Percentiles rank a stretch among this genome's conserved stretches.
These are phyloP conservation scores for Drosophila hydei DNA, from an alignment of 1,140 invertebrate genomes.

Conservation along the genomic window DNA sequence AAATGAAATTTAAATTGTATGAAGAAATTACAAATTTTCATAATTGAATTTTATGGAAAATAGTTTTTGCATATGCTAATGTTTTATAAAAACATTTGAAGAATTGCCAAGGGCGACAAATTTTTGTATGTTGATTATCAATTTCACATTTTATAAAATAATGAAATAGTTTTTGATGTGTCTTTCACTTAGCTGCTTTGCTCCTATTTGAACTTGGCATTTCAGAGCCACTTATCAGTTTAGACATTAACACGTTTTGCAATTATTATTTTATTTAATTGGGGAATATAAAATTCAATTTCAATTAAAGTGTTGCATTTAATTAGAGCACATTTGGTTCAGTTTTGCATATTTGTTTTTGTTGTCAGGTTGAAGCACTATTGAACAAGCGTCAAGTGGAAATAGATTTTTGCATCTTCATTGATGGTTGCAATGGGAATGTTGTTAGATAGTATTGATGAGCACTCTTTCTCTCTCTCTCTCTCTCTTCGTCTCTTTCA, in stretches of 20 bases:
- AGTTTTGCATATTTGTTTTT: slow-evolving; percentile 13
- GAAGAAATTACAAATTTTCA: too few species aligned
- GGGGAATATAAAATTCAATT: too few species aligned
- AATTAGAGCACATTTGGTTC: background rate
- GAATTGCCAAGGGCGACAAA: too few species aligned
- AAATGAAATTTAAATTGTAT: too few species aligned
- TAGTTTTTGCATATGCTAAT: too few species aligned
- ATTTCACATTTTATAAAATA: background rate
- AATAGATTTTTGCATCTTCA: slow-evolving; percentile 13
- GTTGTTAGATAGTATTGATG: slow-evolving; percentile 5
- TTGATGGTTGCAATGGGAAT: slow-evolving; percentile 7
- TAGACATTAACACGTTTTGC: slow-evolving; percentile 28
- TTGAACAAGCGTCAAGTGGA: slow-evolving; percentile 2
- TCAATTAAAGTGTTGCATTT: slow-evolving; percentile 1
- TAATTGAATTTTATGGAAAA: too few species aligned
- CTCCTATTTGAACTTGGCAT: background rate
- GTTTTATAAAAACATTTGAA: too few species aligned
- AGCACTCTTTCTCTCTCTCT: slow-evolving; percentile 5
- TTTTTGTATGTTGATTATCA: too few species aligned
- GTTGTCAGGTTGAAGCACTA: background rate
- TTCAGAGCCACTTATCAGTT: slow-evolving; percentile 21
- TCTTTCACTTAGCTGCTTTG: slow-evolving; percentile 41
- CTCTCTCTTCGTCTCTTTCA: background rate
- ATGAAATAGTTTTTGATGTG: background rate
- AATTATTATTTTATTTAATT: slow-evolving; percentile 1